Evolutionary conservation across 2,113 vertebrate species (phyloP), one percentile per base, ranked within the genome.

Genomic region (Ranitomeya variabilis): DNA sequence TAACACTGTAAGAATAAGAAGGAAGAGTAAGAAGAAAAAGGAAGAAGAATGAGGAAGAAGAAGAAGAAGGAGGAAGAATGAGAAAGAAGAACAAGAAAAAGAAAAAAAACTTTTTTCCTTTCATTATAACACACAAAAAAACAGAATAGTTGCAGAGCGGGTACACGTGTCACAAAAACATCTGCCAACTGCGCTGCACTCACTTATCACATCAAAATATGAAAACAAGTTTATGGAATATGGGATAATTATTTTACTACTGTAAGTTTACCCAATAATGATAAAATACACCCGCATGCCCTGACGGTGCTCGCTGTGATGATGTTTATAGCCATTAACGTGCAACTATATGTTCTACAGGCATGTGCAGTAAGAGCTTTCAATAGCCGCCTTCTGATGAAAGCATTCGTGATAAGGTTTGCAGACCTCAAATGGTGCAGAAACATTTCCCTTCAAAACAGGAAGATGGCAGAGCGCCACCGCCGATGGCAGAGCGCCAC

Each of bases 351-450:
- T 23, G 77, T n/a, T 78, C 31, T 23, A 19, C 4, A 62, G 4
- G 31, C 0, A 64, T 16, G 74, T 21, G 31, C 45, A 54, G 67
- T 69, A 23, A 83, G 16, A 1, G 26, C 69, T 83, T 83, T 83
- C 64, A 45, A 55, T 54, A 67, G n/a, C 69, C 19, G 15, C 9
- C 19, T n/a, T 26, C 45, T 84, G 82, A 71, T 84, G 21, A 66
- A 54, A 69, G n/a, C n/a, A 10, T 84, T 71, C n/a, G 1, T 55
- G n/a, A 18, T 52, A 71, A 31, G 7, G 23, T 52, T 6, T 13
- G 54, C 64, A 84, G 71, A 71, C 64, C 64, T 84, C 10, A 69
- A 84, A 84, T 71, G 15, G 19, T 52, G 14, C 37, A 51, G 26
- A 83, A 67, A 52, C 21, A 64, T 55, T 23, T 80, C 16, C 54